Conservation (phyloP, 2,113 vertebrate genomes). For the Cnemophilus loriae region DNA sequence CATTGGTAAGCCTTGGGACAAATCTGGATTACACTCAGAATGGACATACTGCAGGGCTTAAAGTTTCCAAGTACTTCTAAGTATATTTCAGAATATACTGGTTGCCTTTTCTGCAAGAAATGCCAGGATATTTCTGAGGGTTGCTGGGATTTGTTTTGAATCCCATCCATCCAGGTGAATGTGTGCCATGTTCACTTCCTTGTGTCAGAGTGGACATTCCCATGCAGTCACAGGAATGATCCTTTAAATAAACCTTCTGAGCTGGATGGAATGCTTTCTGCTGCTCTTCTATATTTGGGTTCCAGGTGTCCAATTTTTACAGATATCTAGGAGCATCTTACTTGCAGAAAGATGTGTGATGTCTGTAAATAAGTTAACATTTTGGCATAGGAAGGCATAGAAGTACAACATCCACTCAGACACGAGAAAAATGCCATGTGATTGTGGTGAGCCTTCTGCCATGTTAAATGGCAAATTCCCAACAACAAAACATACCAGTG, state of each 20-base stretch:
- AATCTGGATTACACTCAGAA: neutral
- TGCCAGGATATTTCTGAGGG: neutral
- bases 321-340: neutral
- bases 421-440: neutral
- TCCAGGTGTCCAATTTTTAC: neutral
- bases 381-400: neutral
- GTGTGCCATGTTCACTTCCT: accelerated
- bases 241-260: neutral
- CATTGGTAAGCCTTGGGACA: constrained; percentile 76
- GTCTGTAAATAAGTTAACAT: neutral
- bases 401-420: neutral
- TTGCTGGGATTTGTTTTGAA: neutral
- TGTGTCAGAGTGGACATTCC: neutral
- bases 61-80: neutral
- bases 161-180: neutral
- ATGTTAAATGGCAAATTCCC: neutral
- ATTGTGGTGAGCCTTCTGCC: neutral
- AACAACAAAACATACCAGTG: neutral
- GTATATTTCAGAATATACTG: neutral
- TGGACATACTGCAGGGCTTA: neutral
- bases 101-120: neutral
- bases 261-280: neutral
- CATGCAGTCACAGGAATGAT: neutral
- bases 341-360: neutral
- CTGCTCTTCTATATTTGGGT: neutral